These are phyloP conservation scores for Uromys caudimaculatus DNA, from an alignment of 2,797 vertebrate genomes.

Conservation along the genomic window DNA sequence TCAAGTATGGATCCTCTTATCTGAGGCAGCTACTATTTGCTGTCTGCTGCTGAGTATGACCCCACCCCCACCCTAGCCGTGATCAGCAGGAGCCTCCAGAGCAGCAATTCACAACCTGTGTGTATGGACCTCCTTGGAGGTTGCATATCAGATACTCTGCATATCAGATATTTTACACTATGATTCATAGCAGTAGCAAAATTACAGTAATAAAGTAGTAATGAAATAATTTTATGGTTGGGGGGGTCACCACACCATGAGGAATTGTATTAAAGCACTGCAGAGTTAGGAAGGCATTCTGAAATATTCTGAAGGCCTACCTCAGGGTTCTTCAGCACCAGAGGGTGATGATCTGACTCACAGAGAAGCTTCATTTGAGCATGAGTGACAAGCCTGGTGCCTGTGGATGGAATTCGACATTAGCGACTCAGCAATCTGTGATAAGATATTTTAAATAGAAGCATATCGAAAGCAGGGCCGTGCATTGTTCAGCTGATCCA, in stretches of 20 bases:
- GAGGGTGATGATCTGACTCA: neutral
- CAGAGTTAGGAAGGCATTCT: neutral
- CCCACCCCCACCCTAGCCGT: neutral
- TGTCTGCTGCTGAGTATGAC: neutral
- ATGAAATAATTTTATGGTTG: neutral
- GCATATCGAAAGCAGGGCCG: neutral
- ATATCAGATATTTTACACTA: neutral
- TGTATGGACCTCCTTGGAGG: neutral
- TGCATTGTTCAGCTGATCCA: neutral
- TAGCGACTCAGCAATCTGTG: neutral
- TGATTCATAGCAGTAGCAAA: neutral
- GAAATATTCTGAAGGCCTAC: neutral
- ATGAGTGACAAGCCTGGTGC: neutral
- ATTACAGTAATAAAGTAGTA: neutral
- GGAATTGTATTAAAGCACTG: neutral
- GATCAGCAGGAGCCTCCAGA: neutral
- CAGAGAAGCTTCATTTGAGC: neutral
- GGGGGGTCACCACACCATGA: neutral
- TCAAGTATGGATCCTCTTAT: neutral
- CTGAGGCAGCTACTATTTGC: neutral
- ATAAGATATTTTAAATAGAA: neutral
- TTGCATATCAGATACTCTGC: neutral
- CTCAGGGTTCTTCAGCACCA: neutral
- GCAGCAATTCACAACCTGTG: neutral
- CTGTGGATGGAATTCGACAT: neutral